Evolutionary conservation across 2,888 invertebrate genomes (phyloP).

Genomic region (Cosmia pyralina): DNA sequence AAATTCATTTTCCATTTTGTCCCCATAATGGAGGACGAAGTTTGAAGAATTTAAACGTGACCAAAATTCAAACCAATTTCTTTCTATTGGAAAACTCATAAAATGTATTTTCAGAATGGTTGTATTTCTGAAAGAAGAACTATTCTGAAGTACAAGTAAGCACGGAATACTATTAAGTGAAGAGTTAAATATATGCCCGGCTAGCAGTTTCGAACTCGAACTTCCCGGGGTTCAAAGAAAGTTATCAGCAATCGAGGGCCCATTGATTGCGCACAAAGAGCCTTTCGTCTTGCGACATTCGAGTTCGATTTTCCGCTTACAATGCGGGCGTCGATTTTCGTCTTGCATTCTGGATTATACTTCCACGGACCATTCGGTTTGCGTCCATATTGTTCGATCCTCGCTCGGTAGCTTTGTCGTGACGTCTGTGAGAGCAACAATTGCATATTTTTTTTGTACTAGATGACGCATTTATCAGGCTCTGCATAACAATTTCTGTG

Average conservation of each 20-base stretch:
- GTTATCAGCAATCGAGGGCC: constrained; percentile 87
- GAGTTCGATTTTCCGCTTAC: constrained; percentile 87
- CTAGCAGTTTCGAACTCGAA: constrained; percentile 76
- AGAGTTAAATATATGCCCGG: constrained; percentile 71
- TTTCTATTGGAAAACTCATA: constrained; percentile 31
- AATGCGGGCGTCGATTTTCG: constrained; percentile 85
- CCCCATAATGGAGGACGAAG: constrained; percentile 68
- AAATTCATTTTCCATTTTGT: constrained; percentile 69
- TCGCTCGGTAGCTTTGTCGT: constrained; percentile 68
- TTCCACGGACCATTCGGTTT: constrained; percentile 80
- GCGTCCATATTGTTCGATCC: constrained; percentile 74
- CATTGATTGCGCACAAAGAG: constrained; percentile 88
- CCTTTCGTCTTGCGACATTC: constrained; percentile 86
- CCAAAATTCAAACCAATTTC: constrained; percentile 64
- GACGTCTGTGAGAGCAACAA: constrained; percentile 50
- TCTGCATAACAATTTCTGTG: constrained; percentile 77
- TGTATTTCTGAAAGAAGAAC: constrained; percentile 36
- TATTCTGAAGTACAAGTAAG: constrained; percentile 31
- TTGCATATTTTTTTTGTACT: constrained; percentile 53
- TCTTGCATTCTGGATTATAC: constrained; percentile 85
- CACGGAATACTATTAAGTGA: constrained; percentile 50
- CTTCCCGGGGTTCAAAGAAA: constrained; percentile 83
- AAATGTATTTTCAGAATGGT: constrained; percentile 29
- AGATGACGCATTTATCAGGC: constrained; percentile 74
- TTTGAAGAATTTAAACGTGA: constrained; percentile 76